Percentiles rank a stretch among this genome's conserved stretches.
These are phyloP conservation scores for Isaurus tuberculatus DNA, from an alignment of 92 coral and sea anemone species.

Conservation along the genomic window DNA sequence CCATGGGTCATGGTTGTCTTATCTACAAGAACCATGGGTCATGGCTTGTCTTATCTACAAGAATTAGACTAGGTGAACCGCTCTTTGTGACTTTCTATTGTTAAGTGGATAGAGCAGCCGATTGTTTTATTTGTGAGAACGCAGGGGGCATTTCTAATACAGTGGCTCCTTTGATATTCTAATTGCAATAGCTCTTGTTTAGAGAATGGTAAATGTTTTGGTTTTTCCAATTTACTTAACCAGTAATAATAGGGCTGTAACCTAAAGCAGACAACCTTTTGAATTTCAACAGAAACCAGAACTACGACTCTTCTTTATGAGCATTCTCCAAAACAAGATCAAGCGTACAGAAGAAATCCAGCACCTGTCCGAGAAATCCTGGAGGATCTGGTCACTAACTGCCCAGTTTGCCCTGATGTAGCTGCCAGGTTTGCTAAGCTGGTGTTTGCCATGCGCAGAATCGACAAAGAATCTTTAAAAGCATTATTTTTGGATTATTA, in stretches of 20 bases:
- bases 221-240: not conserved
- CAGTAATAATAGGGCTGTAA: not conserved
- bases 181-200: too few species aligned
- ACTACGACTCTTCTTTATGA: conserved; percentile 32
- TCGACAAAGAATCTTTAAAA: conserved; percentile 44
- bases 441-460: conserved; percentile 61
- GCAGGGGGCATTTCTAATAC: too few species aligned
- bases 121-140: too few species aligned
- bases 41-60: too few species aligned
- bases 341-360: conserved; percentile 10
- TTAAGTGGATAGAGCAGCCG: too few species aligned
- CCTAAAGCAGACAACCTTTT: not conserved
- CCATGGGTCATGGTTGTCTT: too few species aligned
- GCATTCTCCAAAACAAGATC: conserved; percentile 19
- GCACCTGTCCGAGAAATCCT: conserved; percentile 40
- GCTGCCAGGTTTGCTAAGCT: conserved; percentile 59
- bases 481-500: conserved; percentile 54
- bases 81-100: too few species aligned
- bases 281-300: conserved; percentile 33
- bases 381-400: conserved; percentile 53
- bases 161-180: too few species aligned
- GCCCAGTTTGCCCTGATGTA: conserved; percentile 55
- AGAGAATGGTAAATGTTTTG: too few species aligned
- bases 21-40: too few species aligned
- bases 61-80: too few species aligned